Percentiles rank a stretch among this genome's conserved stretches.
Conservation (phyloP, 2,797 vertebrate species). For the Aratinga solstitialis region DNA sequence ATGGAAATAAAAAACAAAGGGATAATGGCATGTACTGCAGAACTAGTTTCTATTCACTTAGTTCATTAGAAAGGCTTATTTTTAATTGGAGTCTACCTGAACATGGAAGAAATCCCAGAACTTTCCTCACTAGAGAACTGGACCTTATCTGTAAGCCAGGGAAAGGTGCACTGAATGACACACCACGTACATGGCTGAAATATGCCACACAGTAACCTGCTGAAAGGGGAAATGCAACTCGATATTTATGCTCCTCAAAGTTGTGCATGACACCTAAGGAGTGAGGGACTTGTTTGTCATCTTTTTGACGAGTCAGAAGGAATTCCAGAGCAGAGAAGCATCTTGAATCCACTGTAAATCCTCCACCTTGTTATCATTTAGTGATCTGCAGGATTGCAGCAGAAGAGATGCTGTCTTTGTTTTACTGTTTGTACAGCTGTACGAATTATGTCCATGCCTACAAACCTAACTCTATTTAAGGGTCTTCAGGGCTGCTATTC, state of each 20-base stretch:
- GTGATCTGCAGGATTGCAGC: conserved; percentile 17
- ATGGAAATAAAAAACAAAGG: not conserved
- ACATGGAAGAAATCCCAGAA: not conserved
- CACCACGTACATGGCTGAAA: not conserved
- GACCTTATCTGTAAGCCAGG: not conserved
- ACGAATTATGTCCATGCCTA: conserved; percentile 22
- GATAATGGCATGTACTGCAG: not conserved
- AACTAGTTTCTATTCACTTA: not conserved
- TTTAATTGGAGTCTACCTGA: not conserved
- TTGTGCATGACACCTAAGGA: not conserved
- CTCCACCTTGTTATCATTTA: conserved; percentile 62
- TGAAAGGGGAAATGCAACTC: not conserved
- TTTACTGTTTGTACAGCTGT: conserved; percentile 47
- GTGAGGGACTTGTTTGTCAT: conserved; percentile 66
- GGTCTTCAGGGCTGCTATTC: conserved; percentile 21
- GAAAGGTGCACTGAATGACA: not conserved
- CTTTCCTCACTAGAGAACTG: not conserved
- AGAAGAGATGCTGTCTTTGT: conserved; percentile 25
- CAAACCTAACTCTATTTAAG: conserved; percentile 42
- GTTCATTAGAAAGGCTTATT: not conserved
- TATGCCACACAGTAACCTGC: not conserved
- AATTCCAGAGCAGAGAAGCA: conserved; percentile 49
- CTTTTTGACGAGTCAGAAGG: conserved; percentile 44
- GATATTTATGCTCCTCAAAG: conserved; percentile 55
- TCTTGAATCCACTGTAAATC: conserved; percentile 64